Base-by-base conservation (phyloP, 1,140 invertebrate species). In the Drosophila nasuta region DNA sequence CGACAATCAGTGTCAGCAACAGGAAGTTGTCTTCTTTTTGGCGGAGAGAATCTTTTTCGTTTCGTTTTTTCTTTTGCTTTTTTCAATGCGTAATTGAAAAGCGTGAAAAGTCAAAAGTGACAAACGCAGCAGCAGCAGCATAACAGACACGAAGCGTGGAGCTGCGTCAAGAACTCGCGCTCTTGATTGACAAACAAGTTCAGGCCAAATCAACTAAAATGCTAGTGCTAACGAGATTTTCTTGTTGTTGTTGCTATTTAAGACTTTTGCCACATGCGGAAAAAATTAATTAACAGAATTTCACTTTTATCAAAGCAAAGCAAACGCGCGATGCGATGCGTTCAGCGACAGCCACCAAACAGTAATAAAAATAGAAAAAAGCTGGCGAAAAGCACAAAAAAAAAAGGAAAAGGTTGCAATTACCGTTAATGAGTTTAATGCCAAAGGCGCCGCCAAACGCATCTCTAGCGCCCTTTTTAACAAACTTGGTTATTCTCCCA, bases 281-380 rank as follows among this genome's bases (percentile, higher is more conserved):
- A 75, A 78, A 76, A 87, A 82, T 91, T 91, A 91, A 91, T 91
- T 91, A 91, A 91, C 89, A 91, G 77, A 91, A 91, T 80, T 88
- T 79, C 63, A 68, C 71, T 82, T 77, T 69, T 75, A 88, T 73
- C 25, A 66, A 67, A 72, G 70, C 25, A 66, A 67, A 72, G 70
- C 63, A 33, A 56, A 28, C 54, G 54, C 64, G 64, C 70, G 59
- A 68, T 58, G 62, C 35, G 54, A 66, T 56, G 64, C 41, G 41
- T 13, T 13, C 41, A 13, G 11, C 48, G 38, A 43, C 41, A 35
- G n/a, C 33, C 10, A 20, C 20, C 15, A 35, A 35, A 28, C 51
- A 52, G 35, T 46, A 25, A 69, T 46, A 54, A 62, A n/a, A 74
- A 28, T 10, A 38, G 10, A 38, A 38, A 38, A 56, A 41, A 30